These are phyloP conservation scores for Chorisops tibialis DNA, from an alignment of 2,888 invertebrate genomes.

Conservation along the genomic window DNA sequence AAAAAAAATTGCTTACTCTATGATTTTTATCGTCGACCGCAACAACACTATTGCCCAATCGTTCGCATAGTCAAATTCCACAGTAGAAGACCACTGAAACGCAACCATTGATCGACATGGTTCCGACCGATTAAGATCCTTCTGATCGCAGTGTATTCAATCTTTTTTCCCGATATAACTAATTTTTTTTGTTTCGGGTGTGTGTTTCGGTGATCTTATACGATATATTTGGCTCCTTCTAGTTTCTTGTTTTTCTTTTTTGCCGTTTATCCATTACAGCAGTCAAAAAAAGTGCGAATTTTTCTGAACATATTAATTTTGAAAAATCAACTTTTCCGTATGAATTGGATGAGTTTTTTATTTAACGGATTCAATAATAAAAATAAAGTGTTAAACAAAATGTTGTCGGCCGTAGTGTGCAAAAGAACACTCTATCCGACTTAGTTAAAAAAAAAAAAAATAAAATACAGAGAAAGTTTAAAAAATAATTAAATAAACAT, in stretches of 20 bases:
- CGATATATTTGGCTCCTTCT: slow-evolving; percentile 1
- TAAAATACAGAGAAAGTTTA: neutral
- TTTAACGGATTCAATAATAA: too few relatives aligned
- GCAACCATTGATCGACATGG: neutral
- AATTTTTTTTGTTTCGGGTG: too few relatives aligned
- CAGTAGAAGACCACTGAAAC: neutral
- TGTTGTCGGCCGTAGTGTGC: slow-evolving; percentile 34
- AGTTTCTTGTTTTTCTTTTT: slow-evolving; percentile 9
- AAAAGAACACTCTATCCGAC: slow-evolving; percentile 37
- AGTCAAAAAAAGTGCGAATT: neutral
- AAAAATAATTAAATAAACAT: neutral
- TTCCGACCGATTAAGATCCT: neutral
- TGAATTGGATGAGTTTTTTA: too few relatives aligned
- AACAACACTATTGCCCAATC: neutral
- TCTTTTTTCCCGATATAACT: too few relatives aligned
- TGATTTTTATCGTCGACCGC: neutral
- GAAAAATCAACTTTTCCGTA: neutral
- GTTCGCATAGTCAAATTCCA: slow-evolving; percentile 8
- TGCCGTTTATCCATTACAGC: slow-evolving; percentile 16
- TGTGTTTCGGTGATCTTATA: slow-evolving; percentile 3
- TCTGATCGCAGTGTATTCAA: too few relatives aligned
- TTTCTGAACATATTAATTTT: too few relatives aligned
- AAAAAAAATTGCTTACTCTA: too few relatives aligned
- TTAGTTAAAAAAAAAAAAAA: slow-evolving; percentile 26
- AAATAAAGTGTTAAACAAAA: slow-evolving; percentile 26